Evolutionary conservation across 1,140 invertebrate species (phyloP).

Genomic region (Homalodisca vitripennis): DNA sequence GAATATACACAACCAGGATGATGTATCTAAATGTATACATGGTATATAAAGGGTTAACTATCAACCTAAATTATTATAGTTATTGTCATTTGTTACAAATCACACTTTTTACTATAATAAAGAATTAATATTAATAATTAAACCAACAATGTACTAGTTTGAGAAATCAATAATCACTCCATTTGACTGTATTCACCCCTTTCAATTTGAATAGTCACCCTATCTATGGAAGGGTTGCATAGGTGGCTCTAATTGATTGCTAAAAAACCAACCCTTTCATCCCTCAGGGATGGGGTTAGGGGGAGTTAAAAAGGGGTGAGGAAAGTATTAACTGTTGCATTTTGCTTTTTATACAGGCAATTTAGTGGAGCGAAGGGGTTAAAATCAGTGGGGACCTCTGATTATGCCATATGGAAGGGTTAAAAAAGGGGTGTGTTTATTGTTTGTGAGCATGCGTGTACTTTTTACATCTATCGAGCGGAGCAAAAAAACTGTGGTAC

Average conservation of each 20-base stretch:
- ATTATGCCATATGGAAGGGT: constrained; percentile 23
- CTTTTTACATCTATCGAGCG: constrained; percentile 21
- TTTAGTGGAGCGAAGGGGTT: constrained; percentile 22
- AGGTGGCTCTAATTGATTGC: constrained; percentile 10
- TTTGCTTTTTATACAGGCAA: constrained; percentile 25
- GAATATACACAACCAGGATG: too few relatives aligned
- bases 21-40: too few relatives aligned
- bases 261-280: constrained; percentile 27
- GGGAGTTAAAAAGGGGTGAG: constrained; percentile 27
- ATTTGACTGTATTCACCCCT: background rate
- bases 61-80: too few relatives aligned
- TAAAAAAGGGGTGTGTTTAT: constrained; percentile 26
- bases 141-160: too few relatives aligned
- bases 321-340: constrained; percentile 31
- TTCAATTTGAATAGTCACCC: constrained; percentile 1
- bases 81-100: too few relatives aligned
- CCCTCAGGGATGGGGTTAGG: constrained; percentile 1
- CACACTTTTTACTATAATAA: too few relatives aligned
- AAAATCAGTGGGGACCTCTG: constrained; percentile 14
- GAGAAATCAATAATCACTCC: constrained; percentile 8
- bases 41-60: too few relatives aligned
- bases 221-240: constrained; percentile 20
- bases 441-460: constrained; percentile 26
- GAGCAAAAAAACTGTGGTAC: constrained; percentile 26
- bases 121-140: too few relatives aligned